phyloP scores from a whole-genome alignment of 2,113 vertebrate genomes.

The Poeciliopsis turrubarensis region DNA sequence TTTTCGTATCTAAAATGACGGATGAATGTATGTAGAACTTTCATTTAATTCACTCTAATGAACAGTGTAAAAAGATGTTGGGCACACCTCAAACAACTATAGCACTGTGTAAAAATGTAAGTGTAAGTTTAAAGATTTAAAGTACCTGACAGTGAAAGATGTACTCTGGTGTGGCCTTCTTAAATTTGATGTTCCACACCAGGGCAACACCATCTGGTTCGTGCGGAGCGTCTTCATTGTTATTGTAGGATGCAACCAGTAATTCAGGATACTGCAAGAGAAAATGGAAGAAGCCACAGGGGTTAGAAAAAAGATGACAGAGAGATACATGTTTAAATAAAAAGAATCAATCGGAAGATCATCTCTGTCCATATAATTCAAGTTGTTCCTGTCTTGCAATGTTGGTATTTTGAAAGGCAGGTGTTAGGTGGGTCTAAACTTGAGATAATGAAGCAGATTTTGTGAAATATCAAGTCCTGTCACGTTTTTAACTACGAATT shows the following conservation, averaged over 20 bases:
- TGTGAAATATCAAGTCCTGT: too few species aligned
- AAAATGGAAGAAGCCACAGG: not conserved
- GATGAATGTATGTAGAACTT: constrained; percentile 4
- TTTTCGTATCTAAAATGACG: constrained; percentile 26
- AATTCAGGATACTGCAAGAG: constrained; percentile 89
- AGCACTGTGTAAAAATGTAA: not conserved
- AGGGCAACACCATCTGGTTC: constrained; percentile 96
- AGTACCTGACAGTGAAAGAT: constrained; percentile 97
- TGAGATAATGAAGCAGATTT: too few species aligned
- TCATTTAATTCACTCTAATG: not conserved
- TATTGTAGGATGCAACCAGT: constrained; percentile 98
- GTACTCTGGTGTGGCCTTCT: constrained; percentile 96
- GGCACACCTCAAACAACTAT: not conserved
- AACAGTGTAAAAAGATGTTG: not conserved
- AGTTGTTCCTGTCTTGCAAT: not conserved
- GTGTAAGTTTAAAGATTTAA: not conserved
- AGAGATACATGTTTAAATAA: not conserved
- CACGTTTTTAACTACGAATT: not conserved
- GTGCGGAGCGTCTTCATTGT: constrained; percentile 96
- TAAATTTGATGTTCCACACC: constrained; percentile 99
- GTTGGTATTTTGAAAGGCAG: too few species aligned
- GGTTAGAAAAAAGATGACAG: not conserved
- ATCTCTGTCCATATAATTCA: too few species aligned
- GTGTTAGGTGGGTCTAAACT: too few species aligned
- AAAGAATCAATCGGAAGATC: not conserved